Evolutionary conservation across 1,140 invertebrate species (phyloP), one percentile per base, ranked within the genome.

Genomic region (Drosophila sulfurigaster): DNA sequence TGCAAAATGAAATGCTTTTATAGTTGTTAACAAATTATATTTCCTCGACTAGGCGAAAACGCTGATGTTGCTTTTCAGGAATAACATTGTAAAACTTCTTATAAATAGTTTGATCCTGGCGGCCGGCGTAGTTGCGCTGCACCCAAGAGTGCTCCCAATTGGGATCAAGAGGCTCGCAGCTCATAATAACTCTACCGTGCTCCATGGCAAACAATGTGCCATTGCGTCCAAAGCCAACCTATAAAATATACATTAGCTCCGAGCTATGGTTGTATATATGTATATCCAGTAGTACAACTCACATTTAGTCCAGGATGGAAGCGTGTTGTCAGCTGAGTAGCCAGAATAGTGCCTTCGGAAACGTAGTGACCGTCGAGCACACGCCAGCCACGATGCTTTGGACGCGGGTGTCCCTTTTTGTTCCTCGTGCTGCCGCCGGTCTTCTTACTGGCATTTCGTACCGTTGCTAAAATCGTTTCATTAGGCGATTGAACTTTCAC

Each of bases 81-180:
- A 97, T 94, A 48, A 98, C 94, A 94, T 97, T 95, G 74, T 95
- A 96, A 81, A 96, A 96, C 90, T 97, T 97, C 90, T 97, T 97
- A 81, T 95, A 96, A 81, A 97, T 95, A n/a, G 93, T 93, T 81
- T 94, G 94, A 3, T 93, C 88, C 79, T 95, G 92, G 73, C 96
- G 92, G 1, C 94, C 94, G 1, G 83, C 91, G 88, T 97, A 97
- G 70, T 94, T 93, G 32, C 93, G 89, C 82, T 95, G 93, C 5
- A 96, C 93, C 95, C 95, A 96, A 0, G 93, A 93, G 77, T 96
- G 95, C 16, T 95, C 93, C 95, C 95, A 96, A 76, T 96, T 94
- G 0, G 95, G 95, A 75, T 97, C 94, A 66, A 95, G 94, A 83
- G 95, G 94, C 90, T 98, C 97, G 93, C 96, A 96, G 6, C 96